A percentile compares a stretch with the other conserved stretches of the same genome.
phyloP scores from a whole-genome alignment of 2,113 vertebrate genomes.

The Elaphurus davidianus region DNA sequence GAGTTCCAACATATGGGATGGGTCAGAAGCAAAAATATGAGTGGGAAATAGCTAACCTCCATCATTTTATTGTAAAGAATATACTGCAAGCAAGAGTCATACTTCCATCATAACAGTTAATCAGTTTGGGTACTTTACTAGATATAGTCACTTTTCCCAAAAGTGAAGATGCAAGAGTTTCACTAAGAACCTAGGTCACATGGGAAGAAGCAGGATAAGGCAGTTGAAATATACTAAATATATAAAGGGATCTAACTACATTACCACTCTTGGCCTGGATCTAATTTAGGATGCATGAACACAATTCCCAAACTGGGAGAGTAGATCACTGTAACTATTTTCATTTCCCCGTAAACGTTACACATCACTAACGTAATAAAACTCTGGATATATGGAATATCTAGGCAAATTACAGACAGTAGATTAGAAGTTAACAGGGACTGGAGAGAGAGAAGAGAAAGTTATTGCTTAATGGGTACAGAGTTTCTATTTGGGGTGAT shows the following conservation, averaged over 20 bases:
- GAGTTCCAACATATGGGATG: not conserved
- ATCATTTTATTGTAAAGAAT: not conserved
- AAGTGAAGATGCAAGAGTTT: not conserved
- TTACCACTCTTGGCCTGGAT: not conserved
- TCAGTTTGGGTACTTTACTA: not conserved
- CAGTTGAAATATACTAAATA: not conserved
- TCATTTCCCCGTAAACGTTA: not conserved
- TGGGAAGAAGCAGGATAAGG: not conserved
- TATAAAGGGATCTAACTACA: not conserved
- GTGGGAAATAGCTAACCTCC: not conserved
- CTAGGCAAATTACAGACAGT: slow-evolving; percentile 21
- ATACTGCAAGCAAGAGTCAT: not conserved
- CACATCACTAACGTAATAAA: not conserved
- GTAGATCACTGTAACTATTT: not conserved
- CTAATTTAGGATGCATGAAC: not conserved
- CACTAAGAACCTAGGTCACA: not conserved
- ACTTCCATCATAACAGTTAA: not conserved
- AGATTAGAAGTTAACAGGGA: not conserved
- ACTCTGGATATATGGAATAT: slow-evolving; percentile 19
- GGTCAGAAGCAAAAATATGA: not conserved
- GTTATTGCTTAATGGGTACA: not conserved
- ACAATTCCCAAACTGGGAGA: not conserved
- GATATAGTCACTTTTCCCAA: not conserved
- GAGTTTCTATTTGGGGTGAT: not conserved
- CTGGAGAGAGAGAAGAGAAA: not conserved